phyloP scores from a whole-genome alignment of 2,113 vertebrate genomes.

The Barnardius zonarius region DNA sequence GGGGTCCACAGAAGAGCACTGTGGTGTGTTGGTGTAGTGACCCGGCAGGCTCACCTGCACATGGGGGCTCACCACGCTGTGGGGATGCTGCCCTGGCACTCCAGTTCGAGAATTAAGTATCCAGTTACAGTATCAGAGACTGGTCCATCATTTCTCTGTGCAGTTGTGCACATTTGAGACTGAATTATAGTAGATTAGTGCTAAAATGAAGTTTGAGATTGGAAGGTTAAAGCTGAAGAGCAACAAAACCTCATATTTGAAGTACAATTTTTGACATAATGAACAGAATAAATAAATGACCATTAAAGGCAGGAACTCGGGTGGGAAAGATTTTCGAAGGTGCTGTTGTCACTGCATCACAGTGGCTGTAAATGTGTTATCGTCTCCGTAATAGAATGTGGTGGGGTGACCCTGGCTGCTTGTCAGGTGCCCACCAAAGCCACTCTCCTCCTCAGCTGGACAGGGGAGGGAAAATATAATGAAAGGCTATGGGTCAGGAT shows the following conservation, averaged over 20 bases:
- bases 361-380: not conserved
- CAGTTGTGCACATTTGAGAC: not conserved
- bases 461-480: not conserved
- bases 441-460: not conserved
- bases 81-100: not conserved
- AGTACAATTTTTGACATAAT: not conserved
- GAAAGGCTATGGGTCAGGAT: not conserved
- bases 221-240: not conserved
- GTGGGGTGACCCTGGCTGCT: not conserved
- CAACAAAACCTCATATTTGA: not conserved
- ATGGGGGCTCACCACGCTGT: accelerated
- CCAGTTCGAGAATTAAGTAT: not conserved
- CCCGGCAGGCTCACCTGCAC: accelerated
- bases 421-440: not conserved
- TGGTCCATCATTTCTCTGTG: not conserved
- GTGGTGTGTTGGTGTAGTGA: not conserved
- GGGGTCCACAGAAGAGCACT: not conserved
- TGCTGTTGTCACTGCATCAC: not conserved
- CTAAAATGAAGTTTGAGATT: not conserved
- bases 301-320: not conserved
- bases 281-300: not conserved
- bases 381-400: not conserved
- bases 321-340: not conserved
- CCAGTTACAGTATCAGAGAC: accelerated
- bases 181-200: not conserved